Percentiles rank a stretch among this genome's conserved stretches.
Conservation (phyloP, 2,888 invertebrate genomes). For the Nebria brevicollis region DNA sequence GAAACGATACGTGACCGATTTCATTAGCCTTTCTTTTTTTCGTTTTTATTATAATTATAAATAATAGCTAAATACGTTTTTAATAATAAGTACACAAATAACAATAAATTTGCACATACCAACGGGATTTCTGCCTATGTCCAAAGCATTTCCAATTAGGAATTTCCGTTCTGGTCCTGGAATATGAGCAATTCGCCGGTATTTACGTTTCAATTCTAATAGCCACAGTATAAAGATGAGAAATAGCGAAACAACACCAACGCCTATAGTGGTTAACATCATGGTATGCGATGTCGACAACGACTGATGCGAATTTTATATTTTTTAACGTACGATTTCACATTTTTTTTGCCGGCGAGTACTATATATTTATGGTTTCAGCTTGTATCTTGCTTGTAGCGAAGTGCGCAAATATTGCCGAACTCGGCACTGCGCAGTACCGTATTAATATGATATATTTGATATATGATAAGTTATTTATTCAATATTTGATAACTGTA, state of each 20-base stretch:
- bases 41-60: background rate
- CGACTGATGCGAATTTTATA: background rate
- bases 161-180: constrained; percentile 57
- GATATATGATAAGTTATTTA: no score
- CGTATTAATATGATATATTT: background rate
- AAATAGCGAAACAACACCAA: constrained; percentile 21
- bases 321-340: background rate
- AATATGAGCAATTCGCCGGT: constrained; percentile 37
- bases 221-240: constrained; percentile 17
- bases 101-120: constrained; percentile 49
- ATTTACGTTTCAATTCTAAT: constrained; percentile 34
- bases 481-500: no score
- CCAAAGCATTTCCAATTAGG: constrained; percentile 57
- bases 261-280: constrained; percentile 2
- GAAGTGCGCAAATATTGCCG: background rate
- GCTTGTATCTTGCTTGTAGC: background rate
- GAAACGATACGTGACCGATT: background rate
- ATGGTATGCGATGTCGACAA: background rate
- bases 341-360: background rate
- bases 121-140: constrained; percentile 53
- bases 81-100: background rate
- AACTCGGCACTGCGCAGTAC: background rate
- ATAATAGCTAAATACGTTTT: background rate
- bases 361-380: background rate
- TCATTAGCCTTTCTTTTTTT: no score